Conservation (phyloP, 2,797 vertebrate genomes). For the Urophycis tenuis region DNA sequence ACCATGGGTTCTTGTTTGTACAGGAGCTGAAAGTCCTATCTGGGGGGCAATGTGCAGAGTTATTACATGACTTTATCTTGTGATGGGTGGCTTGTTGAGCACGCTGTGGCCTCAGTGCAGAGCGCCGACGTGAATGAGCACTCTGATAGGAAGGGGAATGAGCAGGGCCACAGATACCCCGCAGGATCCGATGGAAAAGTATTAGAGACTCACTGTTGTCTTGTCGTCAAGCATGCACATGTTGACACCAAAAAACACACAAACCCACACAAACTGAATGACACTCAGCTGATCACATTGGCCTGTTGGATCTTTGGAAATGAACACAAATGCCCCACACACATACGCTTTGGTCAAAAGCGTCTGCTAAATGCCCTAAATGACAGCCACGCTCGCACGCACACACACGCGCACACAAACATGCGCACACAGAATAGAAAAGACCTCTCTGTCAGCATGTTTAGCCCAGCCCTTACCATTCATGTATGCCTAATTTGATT, state of each 20-base stretch:
- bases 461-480: not conserved
- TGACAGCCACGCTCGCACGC: too few relatives aligned
- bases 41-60: not conserved
- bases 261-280: conserved; percentile 12
- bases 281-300: conserved; percentile 42
- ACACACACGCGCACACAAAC: conserved; percentile 8
- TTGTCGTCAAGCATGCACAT: not conserved
- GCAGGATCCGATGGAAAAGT: not conserved
- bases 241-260: conserved; percentile 1
- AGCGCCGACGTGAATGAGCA: not conserved
- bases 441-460: not conserved
- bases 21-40: not conserved
- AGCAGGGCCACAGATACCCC: not conserved
- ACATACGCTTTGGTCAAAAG: too few relatives aligned
- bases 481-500: not conserved
- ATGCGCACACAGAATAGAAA: not conserved
- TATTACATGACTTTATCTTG: not conserved
- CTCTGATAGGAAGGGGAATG: not conserved
- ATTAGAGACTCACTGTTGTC: too few relatives aligned
- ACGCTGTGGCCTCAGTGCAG: not conserved
- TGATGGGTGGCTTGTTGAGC: not conserved
- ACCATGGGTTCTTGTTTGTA: not conserved
- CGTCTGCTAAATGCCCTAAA: too few relatives aligned
- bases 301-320: conserved; percentile 21
- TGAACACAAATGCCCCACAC: conserved; percentile 5